Evolutionary conservation across 2,888 invertebrate genomes (phyloP), one percentile per base, ranked within the genome.

Genomic region (Entomobrya proxima): DNA sequence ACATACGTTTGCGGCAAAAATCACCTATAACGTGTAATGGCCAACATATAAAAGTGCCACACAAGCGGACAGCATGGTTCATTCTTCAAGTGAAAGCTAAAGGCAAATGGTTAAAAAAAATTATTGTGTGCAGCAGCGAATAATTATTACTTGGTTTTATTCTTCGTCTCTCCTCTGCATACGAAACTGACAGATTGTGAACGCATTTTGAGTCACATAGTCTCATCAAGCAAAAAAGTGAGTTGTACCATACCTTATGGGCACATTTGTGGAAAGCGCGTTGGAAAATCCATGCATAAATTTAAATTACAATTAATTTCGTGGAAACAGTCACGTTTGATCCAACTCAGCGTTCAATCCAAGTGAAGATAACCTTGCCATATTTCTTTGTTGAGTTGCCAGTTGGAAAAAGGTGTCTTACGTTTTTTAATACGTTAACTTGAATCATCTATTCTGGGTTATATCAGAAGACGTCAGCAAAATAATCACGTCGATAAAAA

Each of bases 51-150:
- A 61, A 61, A 61, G 58, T 61, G 15, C 58, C 30, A 13, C 15
- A 30, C 58, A 30, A 61, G 32, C 32, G 58, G 32, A 30, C 18
- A 61, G 32, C 18, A 15, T 18, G 58, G 58, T 72, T 72, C 72
- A 72, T 72, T 72, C 72, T 24, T 27, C 72, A 72, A 72, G 72
- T 72, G 72, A 72, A 72, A 72, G 72, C 47, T 72, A 30, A 72
- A 11, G 58, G n/a, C n/a, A n/a, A n/a, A n/a, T 61, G 58, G 58
- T 18, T 15, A 61, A 30, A 32, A 61, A 32, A 18, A 30, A 15
- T 44, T 15, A 44, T 44, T 13, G 44, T 13, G n/a, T 44, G 44
- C 44, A 44, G 44, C 44, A 7, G n/a, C n/a, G n/a, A n/a, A n/a
- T n/a, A n/a, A n/a, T n/a, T n/a, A n/a, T n/a, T n/a, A n/a, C n/a